Conservation (phyloP, 1,140 invertebrate species). For the Sitophilus oryzae region DNA sequence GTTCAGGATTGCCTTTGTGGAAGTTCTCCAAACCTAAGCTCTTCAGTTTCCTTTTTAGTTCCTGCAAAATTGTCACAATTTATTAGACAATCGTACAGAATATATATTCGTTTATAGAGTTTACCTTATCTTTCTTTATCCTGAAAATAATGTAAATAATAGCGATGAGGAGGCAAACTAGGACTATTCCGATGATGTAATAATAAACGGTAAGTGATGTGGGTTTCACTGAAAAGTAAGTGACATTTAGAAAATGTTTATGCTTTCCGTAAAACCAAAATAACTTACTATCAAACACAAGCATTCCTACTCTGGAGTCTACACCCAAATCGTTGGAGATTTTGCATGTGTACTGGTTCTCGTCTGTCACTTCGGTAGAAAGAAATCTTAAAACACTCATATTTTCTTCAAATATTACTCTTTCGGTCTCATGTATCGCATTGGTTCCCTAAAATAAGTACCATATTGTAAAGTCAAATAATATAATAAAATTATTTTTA, state of each 20-base stretch:
- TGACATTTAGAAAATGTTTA: not conserved
- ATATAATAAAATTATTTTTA: too few species aligned
- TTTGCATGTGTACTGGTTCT: constrained; percentile 44
- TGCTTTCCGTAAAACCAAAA: constrained; percentile 26
- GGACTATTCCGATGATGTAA: constrained; percentile 47
- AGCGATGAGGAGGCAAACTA: constrained; percentile 44
- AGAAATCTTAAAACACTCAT: constrained; percentile 35
- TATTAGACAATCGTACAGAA: too few species aligned
- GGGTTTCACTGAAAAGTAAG: constrained; percentile 17
- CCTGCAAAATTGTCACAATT: constrained; percentile 48
- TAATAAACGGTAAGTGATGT: constrained; percentile 17
- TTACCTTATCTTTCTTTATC: constrained; percentile 54
- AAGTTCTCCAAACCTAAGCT: constrained; percentile 67
- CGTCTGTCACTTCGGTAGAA: constrained; percentile 40
- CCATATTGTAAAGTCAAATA: not conserved
- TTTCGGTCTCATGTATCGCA: constrained; percentile 21
- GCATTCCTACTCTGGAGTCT: constrained; percentile 32
- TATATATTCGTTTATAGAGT: not conserved
- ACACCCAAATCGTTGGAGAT: constrained; percentile 41
- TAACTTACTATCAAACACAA: constrained; percentile 42
- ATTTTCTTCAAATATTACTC: constrained; percentile 46
- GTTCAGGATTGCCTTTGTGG: constrained; percentile 69
- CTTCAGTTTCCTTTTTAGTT: constrained; percentile 55
- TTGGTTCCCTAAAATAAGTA: constrained; percentile 23
- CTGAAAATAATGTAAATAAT: constrained; percentile 52